A percentile compares a stretch with the other conserved stretches of the same genome.
Evolutionary conservation across 1,140 invertebrate genomes (phyloP).

Genomic region (Trichonephila inaurata): DNA sequence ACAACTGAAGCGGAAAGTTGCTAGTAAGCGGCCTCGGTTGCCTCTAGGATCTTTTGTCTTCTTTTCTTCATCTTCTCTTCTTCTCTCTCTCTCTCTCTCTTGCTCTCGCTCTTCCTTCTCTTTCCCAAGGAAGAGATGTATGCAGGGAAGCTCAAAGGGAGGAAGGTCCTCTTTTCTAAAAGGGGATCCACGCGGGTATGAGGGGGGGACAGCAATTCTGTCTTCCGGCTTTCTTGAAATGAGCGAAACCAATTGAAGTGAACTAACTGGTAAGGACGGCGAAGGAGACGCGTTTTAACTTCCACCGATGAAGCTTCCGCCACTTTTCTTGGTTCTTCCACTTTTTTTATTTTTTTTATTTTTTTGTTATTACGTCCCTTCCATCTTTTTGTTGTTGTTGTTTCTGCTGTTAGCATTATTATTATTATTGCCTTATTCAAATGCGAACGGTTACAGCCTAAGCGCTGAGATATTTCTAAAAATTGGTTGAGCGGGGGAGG

Average conservation of each 20-base stretch:
- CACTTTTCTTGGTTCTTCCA: not conserved
- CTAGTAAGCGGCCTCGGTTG: constrained; percentile 73
- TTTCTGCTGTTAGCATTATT: constrained; percentile 72
- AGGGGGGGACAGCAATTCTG: constrained; percentile 47
- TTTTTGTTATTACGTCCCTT: not conserved
- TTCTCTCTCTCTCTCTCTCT: constrained; percentile 47
- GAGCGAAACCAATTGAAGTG: constrained; percentile 76
- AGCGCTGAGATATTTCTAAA: not conserved
- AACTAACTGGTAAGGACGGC: constrained; percentile 66
- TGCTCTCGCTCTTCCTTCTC: constrained; percentile 26
- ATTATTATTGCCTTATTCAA: constrained; percentile 74
- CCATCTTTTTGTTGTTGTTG: constrained; percentile 46
- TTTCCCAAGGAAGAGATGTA: constrained; percentile 60
- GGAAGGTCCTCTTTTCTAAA: constrained; percentile 21
- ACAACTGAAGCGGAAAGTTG: constrained; percentile 75
- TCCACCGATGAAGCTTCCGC: constrained; percentile 51
- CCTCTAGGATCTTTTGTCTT: constrained; percentile 69
- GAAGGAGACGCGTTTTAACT: constrained; percentile 67
- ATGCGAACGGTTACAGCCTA: constrained; percentile 18
- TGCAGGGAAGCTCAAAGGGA: constrained; percentile 68
- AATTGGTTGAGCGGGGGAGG: not conserved
- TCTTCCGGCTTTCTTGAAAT: constrained; percentile 76
- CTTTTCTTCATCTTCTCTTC: constrained; percentile 66
- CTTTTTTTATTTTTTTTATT: constrained; percentile 5
- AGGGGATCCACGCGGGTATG: not conserved